Conservation (phyloP, 92 coral and sea anemone genomes). For the Phenganax subtilis region DNA sequence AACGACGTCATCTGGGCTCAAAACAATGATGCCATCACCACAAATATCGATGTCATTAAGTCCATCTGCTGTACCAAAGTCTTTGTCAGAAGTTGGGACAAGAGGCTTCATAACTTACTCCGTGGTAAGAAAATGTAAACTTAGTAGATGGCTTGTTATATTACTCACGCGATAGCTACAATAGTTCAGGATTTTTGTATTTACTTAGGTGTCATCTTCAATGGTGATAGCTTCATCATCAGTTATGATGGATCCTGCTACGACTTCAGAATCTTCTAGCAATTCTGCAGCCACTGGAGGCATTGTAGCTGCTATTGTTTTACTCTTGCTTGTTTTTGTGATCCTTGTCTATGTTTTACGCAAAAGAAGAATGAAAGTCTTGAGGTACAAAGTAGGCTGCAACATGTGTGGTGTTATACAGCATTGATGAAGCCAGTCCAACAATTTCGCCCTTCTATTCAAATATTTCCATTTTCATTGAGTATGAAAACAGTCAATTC, state of each 20-base stretch:
- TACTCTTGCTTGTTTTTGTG: neutral
- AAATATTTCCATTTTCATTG: too few species aligned
- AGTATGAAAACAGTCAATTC: too few species aligned
- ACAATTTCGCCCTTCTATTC: too few species aligned
- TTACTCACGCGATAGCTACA: neutral
- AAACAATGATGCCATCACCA: neutral
- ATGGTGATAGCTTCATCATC: conserved; percentile 12
- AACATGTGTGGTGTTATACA: neutral
- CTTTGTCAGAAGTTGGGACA: neutral
- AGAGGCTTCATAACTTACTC: neutral
- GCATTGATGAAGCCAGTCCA: too few species aligned
- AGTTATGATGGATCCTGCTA: neutral
- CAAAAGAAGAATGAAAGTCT: neutral
- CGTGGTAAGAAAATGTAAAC: neutral
- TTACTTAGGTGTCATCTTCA: neutral
- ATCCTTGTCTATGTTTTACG: conserved; percentile 25
- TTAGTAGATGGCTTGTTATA: neutral
- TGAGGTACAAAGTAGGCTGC: neutral
- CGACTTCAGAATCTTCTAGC: neutral
- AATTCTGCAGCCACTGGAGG: neutral
- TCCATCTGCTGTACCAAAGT: neutral
- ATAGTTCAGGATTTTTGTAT: neutral
- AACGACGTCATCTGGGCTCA: too few species aligned
- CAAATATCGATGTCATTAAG: neutral
- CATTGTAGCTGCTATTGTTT: conserved; percentile 16